Evolutionary conservation across 2,113 vertebrate genomes (phyloP), one percentile per base, ranked within the genome.

Genomic region (Spea multiplicata): DNA sequence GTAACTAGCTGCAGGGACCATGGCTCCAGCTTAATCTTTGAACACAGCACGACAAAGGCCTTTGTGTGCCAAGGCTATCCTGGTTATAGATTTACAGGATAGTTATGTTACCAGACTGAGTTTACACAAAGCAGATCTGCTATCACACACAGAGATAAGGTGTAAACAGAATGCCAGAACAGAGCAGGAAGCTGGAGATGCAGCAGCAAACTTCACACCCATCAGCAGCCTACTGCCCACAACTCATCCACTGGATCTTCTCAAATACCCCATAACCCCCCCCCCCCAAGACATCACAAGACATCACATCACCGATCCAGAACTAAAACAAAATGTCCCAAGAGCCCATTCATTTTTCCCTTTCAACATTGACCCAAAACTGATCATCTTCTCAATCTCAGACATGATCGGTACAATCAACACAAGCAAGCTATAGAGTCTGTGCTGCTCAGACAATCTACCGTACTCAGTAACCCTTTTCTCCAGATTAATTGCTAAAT

Each of bases 1-100:
- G 77, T 80, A 80, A 80, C 77, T 80, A 80, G 71, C 77, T 73
- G 77, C 77, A 68, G 77, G 77, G 77, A 80, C 71, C 69, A 3
- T 62, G 77, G 71, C 62, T 67, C 71, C 77, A 73, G 77, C 71
- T 80, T 80, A 80, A 80, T 80, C 77, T 80, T 80, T 80, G 70
- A 80, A 80, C 76, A 78, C 71, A 80, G 66, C 61, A 62, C 64
- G 64, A 79, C 77, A 79, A 79, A 73, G 62, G 77, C 70, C 71
- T 73, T 80, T 80, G 77, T 80, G 71, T 73, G 70, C 77, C 77
- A 80, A 80, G 77, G 77, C 77, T 80, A 80, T 48, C 64, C 71
- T 80, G 64, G 77, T 80, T 80, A 80, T 73, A 80, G 77, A 80
- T 80, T 80, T 73, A 80, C 77, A 80, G 77, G 73, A 73, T 80